Conservation (phyloP, 2,888 invertebrate species). For the Tachystola acroxantha region DNA sequence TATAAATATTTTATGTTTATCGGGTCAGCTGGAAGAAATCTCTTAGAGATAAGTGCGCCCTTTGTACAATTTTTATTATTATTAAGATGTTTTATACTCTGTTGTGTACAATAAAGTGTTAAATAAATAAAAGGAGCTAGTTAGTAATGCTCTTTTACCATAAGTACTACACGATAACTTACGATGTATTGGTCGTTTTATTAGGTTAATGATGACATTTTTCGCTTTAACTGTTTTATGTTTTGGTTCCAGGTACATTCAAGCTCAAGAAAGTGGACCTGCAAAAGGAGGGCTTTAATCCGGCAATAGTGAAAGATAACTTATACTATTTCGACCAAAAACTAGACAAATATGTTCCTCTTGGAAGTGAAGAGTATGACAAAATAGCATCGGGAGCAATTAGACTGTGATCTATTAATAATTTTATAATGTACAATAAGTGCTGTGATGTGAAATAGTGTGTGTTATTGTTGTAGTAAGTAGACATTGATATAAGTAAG, state of each 20-base stretch:
- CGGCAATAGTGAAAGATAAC: slow-evolving; percentile 82
- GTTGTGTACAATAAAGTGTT: no score
- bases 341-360: slow-evolving; percentile 82
- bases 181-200: no score
- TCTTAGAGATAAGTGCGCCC: no score
- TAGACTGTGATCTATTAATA: slow-evolving; percentile 79
- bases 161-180: no score
- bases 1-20: no score
- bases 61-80: no score
- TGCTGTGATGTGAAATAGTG: not conserved
- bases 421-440: not conserved
- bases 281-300: slow-evolving; percentile 93
- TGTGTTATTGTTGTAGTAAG: not conserved
- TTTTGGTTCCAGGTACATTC: slow-evolving; percentile 86
- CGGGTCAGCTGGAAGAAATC: no score
- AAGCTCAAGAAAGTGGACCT: slow-evolving; percentile 96
- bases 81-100: no score
- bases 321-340: slow-evolving; percentile 87
- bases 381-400: slow-evolving; percentile 87
- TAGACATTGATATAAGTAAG: not conserved
- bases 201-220: no score
- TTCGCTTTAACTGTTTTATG: no score
- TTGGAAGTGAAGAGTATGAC: slow-evolving; percentile 85
- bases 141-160: no score
- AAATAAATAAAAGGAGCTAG: no score